These are phyloP conservation scores for Zoanthus solanderi DNA, from an alignment of 92 coral and sea anemone species.

Conservation along the genomic window DNA sequence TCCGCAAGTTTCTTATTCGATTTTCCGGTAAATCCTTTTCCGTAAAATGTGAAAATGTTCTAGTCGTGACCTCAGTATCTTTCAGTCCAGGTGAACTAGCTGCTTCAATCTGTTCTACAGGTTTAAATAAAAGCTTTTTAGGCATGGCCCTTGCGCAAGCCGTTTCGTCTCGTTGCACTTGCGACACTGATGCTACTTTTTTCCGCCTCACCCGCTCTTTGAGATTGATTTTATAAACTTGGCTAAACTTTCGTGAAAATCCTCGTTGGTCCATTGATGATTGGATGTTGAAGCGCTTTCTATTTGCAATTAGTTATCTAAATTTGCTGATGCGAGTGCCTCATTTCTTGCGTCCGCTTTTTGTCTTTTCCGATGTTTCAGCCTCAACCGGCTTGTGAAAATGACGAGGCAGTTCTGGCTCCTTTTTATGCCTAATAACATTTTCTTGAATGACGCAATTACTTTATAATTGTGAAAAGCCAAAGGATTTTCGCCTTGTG, in stretches of 20 bases:
- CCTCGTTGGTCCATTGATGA: slow-evolving; percentile 4
- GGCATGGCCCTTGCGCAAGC: background rate
- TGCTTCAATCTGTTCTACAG: background rate
- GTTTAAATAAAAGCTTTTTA: background rate
- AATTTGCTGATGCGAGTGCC: background rate
- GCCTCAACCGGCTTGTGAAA: too few species aligned
- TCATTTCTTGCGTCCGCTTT: too few species aligned
- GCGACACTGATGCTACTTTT: slow-evolving; percentile 5
- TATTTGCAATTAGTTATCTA: background rate
- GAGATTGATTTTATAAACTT: background rate
- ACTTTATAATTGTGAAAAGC: too few species aligned
- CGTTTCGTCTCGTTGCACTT: slow-evolving; percentile 6
- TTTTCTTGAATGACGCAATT: too few species aligned
- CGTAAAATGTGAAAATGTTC: background rate
- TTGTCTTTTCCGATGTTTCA: too few species aligned
- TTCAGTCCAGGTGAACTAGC: background rate
- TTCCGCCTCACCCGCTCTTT: slow-evolving; percentile 14
- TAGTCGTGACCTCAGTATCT: background rate
- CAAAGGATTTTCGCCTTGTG: too few species aligned
- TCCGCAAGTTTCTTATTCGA: slow-evolving; percentile 18
- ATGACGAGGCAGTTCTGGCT: too few species aligned
- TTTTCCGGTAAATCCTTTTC: background rate
- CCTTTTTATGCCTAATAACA: too few species aligned
- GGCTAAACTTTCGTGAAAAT: slow-evolving; percentile 13
- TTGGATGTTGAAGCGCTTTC: slow-evolving; percentile 30